Evolutionary conservation across 2,888 invertebrate species (phyloP).

Genomic region (Steinernema carpocapsae): DNA sequence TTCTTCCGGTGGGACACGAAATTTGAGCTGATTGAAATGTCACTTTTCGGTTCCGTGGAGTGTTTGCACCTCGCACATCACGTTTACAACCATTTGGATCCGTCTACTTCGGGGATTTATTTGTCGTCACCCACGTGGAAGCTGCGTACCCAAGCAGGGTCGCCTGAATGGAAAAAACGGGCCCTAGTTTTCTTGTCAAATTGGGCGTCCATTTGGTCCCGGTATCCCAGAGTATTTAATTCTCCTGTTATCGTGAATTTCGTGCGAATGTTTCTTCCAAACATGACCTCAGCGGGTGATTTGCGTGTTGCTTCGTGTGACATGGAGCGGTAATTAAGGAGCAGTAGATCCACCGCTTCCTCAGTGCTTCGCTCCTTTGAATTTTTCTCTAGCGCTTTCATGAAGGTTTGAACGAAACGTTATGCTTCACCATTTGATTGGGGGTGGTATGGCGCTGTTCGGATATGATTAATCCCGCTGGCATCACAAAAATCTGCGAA

Average conservation of each 20-base stretch:
- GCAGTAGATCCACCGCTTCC: neutral
- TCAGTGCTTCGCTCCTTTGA: neutral
- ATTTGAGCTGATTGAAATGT: neutral
- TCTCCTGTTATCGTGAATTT: neutral
- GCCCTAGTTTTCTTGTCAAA: neutral
- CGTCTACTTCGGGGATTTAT: neutral
- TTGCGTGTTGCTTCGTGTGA: neutral
- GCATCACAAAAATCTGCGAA: conserved; percentile 44
- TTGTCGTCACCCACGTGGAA: neutral
- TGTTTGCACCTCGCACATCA: neutral
- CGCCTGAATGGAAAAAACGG: neutral
- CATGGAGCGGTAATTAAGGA: neutral
- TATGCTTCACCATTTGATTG: conserved; percentile 53
- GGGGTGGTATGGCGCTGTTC: conserved; percentile 38
- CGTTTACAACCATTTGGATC: neutral
- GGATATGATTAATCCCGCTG: conserved; percentile 43
- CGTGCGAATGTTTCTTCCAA: conserved; percentile 33
- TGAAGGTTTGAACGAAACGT: conserved; percentile 45
- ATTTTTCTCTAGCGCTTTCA: neutral
- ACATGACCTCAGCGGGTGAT: conserved; percentile 44
- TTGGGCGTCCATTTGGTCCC: neutral
- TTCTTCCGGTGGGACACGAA: neutral
- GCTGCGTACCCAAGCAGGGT: neutral
- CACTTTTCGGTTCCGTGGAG: neutral
- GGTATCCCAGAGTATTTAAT: neutral